phyloP scores from a whole-genome alignment of 2,113 vertebrate species.

The Coracopsis vasa region DNA sequence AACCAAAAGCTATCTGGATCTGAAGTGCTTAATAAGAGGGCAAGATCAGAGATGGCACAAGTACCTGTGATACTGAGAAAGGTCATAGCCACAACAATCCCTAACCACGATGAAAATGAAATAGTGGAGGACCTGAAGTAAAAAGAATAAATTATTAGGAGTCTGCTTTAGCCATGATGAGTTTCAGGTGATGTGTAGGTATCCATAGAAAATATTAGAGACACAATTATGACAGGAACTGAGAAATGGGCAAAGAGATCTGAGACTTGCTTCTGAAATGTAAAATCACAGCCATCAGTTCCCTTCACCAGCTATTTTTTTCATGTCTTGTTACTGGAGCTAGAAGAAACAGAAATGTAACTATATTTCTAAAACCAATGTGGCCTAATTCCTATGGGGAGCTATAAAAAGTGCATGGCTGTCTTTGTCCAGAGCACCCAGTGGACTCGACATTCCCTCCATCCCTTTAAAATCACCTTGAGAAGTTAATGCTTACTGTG shows the following conservation, averaged over 20 bases:
- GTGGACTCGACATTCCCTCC: not conserved
- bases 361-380: not conserved
- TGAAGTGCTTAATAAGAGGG: not conserved
- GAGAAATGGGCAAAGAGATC: not conserved
- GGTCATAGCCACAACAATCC: not conserved
- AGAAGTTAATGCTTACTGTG: not conserved
- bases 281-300: not conserved
- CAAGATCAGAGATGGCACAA: not conserved
- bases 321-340: not conserved
- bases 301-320: not conserved
- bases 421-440: not conserved
- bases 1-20: not conserved
- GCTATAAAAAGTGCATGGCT: not conserved
- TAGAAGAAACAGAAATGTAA: not conserved
- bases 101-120: not conserved
- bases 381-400: not conserved
- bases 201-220: not conserved
- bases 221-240: not conserved
- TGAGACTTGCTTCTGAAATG: not conserved
- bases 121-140: not conserved
- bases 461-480: not conserved
- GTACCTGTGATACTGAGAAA: not conserved
- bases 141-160: not conserved
- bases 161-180: not conserved
- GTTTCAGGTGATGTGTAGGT: not conserved